A percentile compares a stretch with the other conserved stretches of the same genome.
Conservation (phyloP, 2,797 vertebrate genomes). For the Tapera naevia region DNA sequence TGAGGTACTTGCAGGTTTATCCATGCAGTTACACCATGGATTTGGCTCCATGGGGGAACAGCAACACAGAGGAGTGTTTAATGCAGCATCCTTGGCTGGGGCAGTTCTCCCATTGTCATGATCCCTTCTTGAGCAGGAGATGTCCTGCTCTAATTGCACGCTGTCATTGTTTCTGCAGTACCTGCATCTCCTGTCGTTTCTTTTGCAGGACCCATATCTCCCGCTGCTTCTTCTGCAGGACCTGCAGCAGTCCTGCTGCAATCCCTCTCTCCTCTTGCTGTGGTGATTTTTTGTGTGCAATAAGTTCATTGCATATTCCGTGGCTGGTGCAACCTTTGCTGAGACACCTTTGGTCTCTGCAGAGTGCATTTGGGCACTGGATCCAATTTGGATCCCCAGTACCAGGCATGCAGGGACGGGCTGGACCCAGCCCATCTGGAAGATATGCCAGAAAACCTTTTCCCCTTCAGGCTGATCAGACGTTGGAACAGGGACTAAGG, state of each 20-base stretch:
- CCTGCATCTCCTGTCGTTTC: neutral
- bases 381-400: neutral
- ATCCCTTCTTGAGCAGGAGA: neutral
- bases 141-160: too few relatives aligned
- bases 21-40: neutral
- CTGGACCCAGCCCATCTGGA: neutral
- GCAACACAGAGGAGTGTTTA: neutral
- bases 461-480: neutral
- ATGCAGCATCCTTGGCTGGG: neutral
- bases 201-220: neutral
- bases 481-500: neutral
- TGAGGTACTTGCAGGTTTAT: fast-evolving
- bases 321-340: neutral
- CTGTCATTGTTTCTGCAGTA: neutral
- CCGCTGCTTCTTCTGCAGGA: neutral
- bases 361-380: neutral
- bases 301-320: fast-evolving
- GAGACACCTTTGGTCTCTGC: neutral
- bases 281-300: neutral
- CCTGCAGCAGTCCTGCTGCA: neutral
- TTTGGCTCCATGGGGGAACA: neutral
- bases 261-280: neutral
- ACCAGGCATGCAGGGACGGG: neutral
- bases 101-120: fast-evolving
- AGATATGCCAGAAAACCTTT: fast-evolving